phyloP scores from a whole-genome alignment of 1,140 invertebrate genomes.

The Rhopalosiphum padi region DNA sequence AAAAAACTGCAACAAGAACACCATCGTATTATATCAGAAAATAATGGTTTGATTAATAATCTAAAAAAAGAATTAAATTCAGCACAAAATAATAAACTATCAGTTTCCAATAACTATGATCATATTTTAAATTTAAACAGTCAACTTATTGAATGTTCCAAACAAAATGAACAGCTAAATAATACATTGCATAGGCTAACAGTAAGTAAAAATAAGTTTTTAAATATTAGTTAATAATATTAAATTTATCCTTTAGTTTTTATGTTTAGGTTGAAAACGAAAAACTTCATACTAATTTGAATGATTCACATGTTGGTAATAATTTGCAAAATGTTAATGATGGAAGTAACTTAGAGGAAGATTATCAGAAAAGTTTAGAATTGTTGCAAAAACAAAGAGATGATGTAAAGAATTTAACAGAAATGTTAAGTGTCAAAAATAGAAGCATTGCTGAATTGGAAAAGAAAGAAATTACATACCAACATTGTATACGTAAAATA shows the following conservation, averaged over 20 bases:
- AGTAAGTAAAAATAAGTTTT: background rate
- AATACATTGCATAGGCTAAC: slow-evolving; percentile 31
- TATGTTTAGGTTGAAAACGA: slow-evolving; percentile 45
- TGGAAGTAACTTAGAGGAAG: slow-evolving; percentile 26
- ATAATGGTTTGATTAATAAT: slow-evolving; percentile 20
- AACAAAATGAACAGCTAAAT: slow-evolving; percentile 50
- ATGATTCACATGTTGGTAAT: background rate
- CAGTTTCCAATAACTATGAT: background rate
- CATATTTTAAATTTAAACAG: slow-evolving; percentile 22
- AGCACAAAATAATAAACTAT: background rate
- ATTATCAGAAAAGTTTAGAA: slow-evolving; percentile 39
- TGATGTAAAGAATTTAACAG: slow-evolving; percentile 39
- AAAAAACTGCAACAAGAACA: slow-evolving; percentile 45
- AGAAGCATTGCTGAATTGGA: slow-evolving; percentile 49
- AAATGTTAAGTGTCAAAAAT: slow-evolving; percentile 21
- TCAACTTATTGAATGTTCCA: slow-evolving; percentile 42
- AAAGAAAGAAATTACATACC: slow-evolving; percentile 52
- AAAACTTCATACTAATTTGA: slow-evolving; percentile 37
- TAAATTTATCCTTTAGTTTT: background rate
- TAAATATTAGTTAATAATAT: background rate
- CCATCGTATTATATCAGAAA: slow-evolving; percentile 26
- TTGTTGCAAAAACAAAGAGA: slow-evolving; percentile 50
- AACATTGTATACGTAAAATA: slow-evolving; percentile 52
- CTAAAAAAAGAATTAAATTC: slow-evolving; percentile 32
- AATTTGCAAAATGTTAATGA: background rate